Base-by-base conservation (phyloP, 2,888 invertebrate genomes). In the Thereva unica region DNA sequence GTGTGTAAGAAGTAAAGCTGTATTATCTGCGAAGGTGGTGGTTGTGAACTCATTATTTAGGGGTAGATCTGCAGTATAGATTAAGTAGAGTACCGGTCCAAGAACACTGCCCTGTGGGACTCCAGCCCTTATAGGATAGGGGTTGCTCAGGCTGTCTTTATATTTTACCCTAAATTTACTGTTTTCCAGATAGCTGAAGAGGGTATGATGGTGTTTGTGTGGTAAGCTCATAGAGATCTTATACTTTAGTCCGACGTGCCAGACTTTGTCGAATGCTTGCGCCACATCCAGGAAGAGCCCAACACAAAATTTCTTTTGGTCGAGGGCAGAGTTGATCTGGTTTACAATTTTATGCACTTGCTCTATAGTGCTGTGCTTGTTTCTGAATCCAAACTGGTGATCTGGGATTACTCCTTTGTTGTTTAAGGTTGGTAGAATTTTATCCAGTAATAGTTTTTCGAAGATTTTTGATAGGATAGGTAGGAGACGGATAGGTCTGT, bases 201-300 rank as follows among this genome's bases (percentile, higher is more conserved):
- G 8, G 9, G 10, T 5, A 5, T n/a, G 44, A 63, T 67, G 45
- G 23, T 4, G 64, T 44, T 35, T 56, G 5, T 69, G 5, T 23
- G 47, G 70, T 23, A 69, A 49, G 4, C 40, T 12, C 34, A 65
- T 61, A 53, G 72, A 72, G 6, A 71, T 56, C 67, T 72, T 72
- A 38, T 63, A 67, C 9, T 71, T 47, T 7, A 71, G 65, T 7
- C 72, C 72, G 42, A 61, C 55, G 40, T 72, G 72, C 70, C 71
- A 72, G 7, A 75, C 74, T 49, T 68, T 72, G 56, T 75, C 74
- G 61, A 75, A 75, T 4, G 74, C 73, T 55, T 74, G 73, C 8
- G 69, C 63, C 35, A 72, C 64, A 34, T 73, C 72, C 4, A 72
- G 53, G 50, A 72, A 74, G 59, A 67, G 71, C 3, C 69, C 71